Base-by-base conservation (phyloP, 1,140 invertebrate genomes). In the Sweltsa coloradensis region DNA sequence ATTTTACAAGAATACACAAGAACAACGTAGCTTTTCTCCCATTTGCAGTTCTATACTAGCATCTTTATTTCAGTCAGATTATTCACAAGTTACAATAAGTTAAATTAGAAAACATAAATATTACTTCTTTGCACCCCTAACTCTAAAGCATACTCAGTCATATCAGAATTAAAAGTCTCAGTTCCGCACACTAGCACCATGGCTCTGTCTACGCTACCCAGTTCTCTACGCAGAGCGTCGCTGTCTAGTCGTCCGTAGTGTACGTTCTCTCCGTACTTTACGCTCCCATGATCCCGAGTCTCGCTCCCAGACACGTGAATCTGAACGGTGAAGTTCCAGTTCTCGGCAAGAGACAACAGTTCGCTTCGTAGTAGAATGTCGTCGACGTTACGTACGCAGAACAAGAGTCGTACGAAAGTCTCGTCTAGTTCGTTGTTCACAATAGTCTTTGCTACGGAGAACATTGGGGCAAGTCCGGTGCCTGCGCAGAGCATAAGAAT, bases 381-480 rank as follows among this genome's bases (percentile, higher is more conserved):
- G 34, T 67, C 53, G 29, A 66, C 60, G 41, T 54, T 65, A 52
- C 63, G 58, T 60, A 71, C 74, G 52, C 73, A 75, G 63, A 71
- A 82, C 39, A 70, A 60, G 24, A 83, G 61, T 39, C 65, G 60
- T 26, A 83, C 54, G 54, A 67, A 60, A 4, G 73, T 76, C 34
- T 77, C 69, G 57, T 81, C 77, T 36, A 75, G 68, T 52, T 79
- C 76, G 65, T 82, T 71, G 37, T 69, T 57, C 36, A 83, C 47
- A 51, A 83, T 70, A 29, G 61, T 53, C 40, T 72, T 64, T 22
- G 76, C 72, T 9, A 85, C 69, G 49, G 72, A 67, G 57, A 70
- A 69, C 62, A 83, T 69, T 18, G 81, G 78, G 26, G 78, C 74
- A 49, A 84, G 73, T 1, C 81, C 81, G 34, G 80, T 82, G 0